phyloP scores from a whole-genome alignment of 2,888 invertebrate genomes.

The Dryobota labecula region DNA sequence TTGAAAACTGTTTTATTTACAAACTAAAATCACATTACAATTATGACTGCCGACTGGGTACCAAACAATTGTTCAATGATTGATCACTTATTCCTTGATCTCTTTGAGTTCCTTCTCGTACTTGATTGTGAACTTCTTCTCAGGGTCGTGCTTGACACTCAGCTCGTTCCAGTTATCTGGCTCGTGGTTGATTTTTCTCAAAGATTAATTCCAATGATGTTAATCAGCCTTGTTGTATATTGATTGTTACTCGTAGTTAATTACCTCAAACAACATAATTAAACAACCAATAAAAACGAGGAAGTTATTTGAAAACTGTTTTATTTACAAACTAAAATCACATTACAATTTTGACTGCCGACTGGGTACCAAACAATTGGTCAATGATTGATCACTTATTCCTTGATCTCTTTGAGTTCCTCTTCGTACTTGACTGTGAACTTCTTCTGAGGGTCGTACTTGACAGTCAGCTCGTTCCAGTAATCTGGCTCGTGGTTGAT shows the following conservation, averaged over 20 bases:
- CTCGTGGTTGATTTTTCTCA: conserved; percentile 68
- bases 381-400: conserved; percentile 28
- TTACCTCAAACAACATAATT: not conserved
- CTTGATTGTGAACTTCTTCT: conserved; percentile 73
- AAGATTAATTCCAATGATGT: not conserved
- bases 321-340: conserved; percentile 27
- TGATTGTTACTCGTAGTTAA: not conserved
- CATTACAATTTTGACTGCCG: conserved; percentile 20
- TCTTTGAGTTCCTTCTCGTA: conserved; percentile 78
- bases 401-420: conserved; percentile 71
- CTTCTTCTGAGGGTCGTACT: conserved; percentile 80
- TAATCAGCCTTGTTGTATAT: not conserved
- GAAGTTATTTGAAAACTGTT: conserved; percentile 17
- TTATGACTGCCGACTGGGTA: not conserved
- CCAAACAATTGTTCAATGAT: not conserved
- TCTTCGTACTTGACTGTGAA: conserved; percentile 78
- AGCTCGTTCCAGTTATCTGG: conserved; percentile 80
- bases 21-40: conserved; percentile 29
- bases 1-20: conserved; percentile 21
- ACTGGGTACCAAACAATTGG: not conserved
- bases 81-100: conserved; percentile 59
- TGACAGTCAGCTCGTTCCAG: conserved; percentile 79
- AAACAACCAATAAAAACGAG: not conserved
- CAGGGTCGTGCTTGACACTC: conserved; percentile 80
- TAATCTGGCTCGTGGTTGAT: conserved; percentile 76